Evolutionary conservation across 2,888 invertebrate species (phyloP), one percentile per base, ranked within the genome.

Genomic region (Rhagonycha lutea): DNA sequence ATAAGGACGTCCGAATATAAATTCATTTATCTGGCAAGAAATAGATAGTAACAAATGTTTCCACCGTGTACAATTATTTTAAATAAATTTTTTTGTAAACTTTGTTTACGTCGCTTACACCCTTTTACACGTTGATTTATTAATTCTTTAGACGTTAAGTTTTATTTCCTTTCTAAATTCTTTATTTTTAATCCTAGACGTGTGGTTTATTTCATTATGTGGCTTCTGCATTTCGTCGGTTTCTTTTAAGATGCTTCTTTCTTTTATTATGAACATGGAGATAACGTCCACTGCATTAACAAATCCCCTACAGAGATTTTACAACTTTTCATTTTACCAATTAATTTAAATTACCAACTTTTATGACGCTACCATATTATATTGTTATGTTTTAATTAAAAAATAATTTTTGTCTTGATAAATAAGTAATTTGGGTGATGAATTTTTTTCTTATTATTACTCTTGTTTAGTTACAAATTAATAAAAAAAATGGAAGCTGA

Each of bases 161-260:
- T 47, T 47, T n/a, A 47, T 47, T 47, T 47, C 47, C 7, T 32
- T n/a, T 47, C 47, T 47, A 47, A 9, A 60, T 26, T 65, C 72
- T 67, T 72, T 72, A 72, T 72, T 68, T 47, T 47, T 47, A 47
- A 72, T 26, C 67, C 68, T 68, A 68, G 72, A 72, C 72, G 47
- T 61, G 68, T 68, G 72, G 72, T 72, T 72, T 72, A 68, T 72
- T 72, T 72, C 67, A 63, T 29, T 71, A 32, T 72, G 26, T 72
- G 72, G 72, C 72, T 72, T 72, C 72, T 72, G 72, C 61, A 68
- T 72, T 72, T 72, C 68, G 68, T 72, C 72, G 72, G 72, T 72
- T 72, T 72, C 72, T 68, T 68, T 61, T 61, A 72, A 72, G 72
- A 72, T 72, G 67, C 67, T 61, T 67, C 61, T 72, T 29, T 61